phyloP scores from a whole-genome alignment of 2,113 vertebrate species.

The Rhea pennata region DNA sequence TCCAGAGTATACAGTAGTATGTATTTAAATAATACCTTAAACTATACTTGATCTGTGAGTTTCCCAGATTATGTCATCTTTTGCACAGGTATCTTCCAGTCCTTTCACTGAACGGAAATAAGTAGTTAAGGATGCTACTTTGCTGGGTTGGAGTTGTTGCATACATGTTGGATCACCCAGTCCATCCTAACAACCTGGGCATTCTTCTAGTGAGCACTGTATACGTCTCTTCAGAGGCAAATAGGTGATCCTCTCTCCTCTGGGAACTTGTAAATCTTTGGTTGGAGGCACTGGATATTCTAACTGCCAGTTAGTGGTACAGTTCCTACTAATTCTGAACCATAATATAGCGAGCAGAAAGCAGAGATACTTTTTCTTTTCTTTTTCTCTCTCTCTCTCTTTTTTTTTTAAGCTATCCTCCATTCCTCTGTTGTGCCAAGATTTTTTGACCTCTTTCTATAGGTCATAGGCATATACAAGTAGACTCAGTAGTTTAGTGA shows the following conservation, averaged over 20 bases:
- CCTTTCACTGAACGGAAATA: background rate
- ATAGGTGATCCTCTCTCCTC: background rate
- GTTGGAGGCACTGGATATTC: background rate
- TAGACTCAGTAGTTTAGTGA: background rate
- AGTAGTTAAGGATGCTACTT: background rate
- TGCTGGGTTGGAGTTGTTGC: background rate
- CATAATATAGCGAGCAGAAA: background rate
- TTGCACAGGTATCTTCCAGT: background rate
- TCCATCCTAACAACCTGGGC: background rate
- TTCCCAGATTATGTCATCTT: background rate
- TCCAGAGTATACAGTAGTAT: background rate
- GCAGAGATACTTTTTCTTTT: background rate
- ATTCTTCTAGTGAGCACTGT: background rate
- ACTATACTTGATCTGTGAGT: background rate
- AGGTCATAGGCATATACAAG: accelerated
- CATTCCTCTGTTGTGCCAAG: background rate
- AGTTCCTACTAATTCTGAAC: background rate
- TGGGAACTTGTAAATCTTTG: background rate
- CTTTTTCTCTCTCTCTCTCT: background rate
- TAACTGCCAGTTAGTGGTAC: background rate
- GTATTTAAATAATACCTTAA: background rate
- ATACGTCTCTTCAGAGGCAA: background rate
- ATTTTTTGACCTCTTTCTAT: background rate
- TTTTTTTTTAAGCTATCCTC: background rate
- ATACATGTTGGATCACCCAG: background rate